Base-by-base conservation (phyloP, 2,797 vertebrate genomes). In the Acridotheres tristis region DNA sequence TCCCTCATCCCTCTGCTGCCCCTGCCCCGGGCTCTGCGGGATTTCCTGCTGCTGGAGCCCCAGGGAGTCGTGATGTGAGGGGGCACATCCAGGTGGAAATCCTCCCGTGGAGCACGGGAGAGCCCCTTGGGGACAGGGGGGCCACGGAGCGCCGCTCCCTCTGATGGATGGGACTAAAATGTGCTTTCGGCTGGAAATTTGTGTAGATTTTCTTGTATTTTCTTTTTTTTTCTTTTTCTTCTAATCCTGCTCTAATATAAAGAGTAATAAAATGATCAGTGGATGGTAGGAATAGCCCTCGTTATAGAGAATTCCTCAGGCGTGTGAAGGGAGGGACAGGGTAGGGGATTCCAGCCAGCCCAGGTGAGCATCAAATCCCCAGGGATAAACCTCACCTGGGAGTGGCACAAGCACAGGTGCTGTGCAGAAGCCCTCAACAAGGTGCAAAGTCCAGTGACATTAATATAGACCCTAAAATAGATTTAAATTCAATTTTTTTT, bases 1-100 rank as follows among this genome's bases (percentile, higher is more conserved):
- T 36, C 45, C 71, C 85, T 97, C 4, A 73, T 98, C 21, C 97
- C 98, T 7, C 59, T 68, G 69, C 77, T 98, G 20, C 98, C 98
- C 3, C 32, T 98, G 67, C 98, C 98, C 11, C 78, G 43, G 45
- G 7, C 94, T 3, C 89, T 98, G 75, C 90, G 51, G 3, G 82
- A 86, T 3, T 98, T 98, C 65, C 97, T 98, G 26, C 97, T 98
- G 40, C 75, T 98, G 92, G 95, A 98, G 45, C 97, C 98, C 1
- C 88, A 97, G 42, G 98, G 97, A 6, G 20, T 89, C 5, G 27
- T 98, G 77, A 59, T 43, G 22, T 97, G 97, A 97, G 19, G 21
- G 27, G 53, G 25, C 50, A 30, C 27, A 29, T 18, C 27, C 47
- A 25, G 34, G 6, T 18, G 43, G 6, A 5, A 16, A 2, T 3